Base-by-base conservation (phyloP, 2,888 invertebrate genomes). In the Rhagonycha fulva region DNA sequence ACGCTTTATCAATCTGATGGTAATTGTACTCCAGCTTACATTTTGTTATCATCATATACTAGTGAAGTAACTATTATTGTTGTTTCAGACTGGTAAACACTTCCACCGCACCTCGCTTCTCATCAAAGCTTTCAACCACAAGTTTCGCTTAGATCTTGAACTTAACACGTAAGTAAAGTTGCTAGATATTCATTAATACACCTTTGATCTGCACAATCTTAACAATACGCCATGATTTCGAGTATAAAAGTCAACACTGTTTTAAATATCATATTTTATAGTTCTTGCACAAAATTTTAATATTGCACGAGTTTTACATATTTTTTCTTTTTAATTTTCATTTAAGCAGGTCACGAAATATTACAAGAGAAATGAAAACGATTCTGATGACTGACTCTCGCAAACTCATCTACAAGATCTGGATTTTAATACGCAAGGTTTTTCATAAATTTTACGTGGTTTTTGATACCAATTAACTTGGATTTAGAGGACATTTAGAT, bases 71-170 rank as follows among this genome's bases (percentile, higher is more conserved):
- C 30, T 30, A 75, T 78, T 81, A 83, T 79, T 85, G 86, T 90
- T 90, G 90, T 93, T 93, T 81, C 93, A 97, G 96, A 93, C 94
- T 85, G 95, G 95, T 86, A 96, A 96, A 91, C 97, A 97, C 89
- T 96, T 94, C 90, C 96, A 97, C 89, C 94, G 96, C 88, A 97
- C 97, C 86, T 96, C 96, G 88, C 94, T 97, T 89, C 94, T 97
- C 91, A 97, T 97, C 91, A 97, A 97, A 91, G 97, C 97, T 89
- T 97, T 97, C 91, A 96, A 95, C 91, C 96, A 97, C 90, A 97
- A 96, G 92, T 97, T 97, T 91, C 94, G 96, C 88, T 92, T 97
- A 90, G 96, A 97, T 90, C 92, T 97, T 90, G 96, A 97, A 93
- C 94, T 97, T 91, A 97, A 97, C 90, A 95, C 96, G 96, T 97